Evolutionary conservation across 2,113 vertebrate genomes (phyloP), one percentile per base, ranked within the genome.

Genomic region (Anarrhichthys ocellatus): DNA sequence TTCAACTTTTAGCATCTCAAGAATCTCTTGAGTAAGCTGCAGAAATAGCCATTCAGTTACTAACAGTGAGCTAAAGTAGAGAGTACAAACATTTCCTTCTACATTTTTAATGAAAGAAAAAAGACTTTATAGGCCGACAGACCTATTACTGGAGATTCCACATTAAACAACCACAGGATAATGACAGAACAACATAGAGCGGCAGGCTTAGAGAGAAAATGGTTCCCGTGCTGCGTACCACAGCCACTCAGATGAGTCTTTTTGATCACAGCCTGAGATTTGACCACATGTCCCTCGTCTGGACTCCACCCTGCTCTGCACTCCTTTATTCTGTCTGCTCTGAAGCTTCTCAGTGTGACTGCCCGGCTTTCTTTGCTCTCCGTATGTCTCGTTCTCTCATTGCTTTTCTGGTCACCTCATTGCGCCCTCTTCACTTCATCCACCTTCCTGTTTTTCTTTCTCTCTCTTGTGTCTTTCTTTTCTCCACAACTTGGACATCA

Each of bases 251-350:
- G 29, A 89, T 82, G 72, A 83, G 67, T 88, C 89, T 90, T 92
- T 92, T 88, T 88, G 63, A 89, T 86, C 82, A 76, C 77, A 85
- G 88, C 72, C 58, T 85, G 71, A 72, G 83, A 88, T 82, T 91
- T 91, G 68, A 89, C 94, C 89, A 81, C 89, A 91, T 72, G 77
- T 85, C 78, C 68, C 68, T 46, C 48, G 48, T 80, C 75, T 66
- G 81, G 82, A 86, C 91, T 93, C 91, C 91, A 89, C 93, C 91
- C 86, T 87, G 76, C 72, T 82, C 73, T 48, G 40, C 73, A 7
- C 70, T 66, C 52, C 78, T 87, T 86, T 76, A 74, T 80, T 86
- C 78, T 62, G 66, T 78, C 72, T 63, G 22, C 77, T 9, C 61
- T 10, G 46, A 76, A 79, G 73, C 44, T 84, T 89, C 83, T 81